These are phyloP conservation scores for Rhinoderma darwinii DNA, from an alignment of 2,113 vertebrate genomes.

Conservation along the genomic window DNA sequence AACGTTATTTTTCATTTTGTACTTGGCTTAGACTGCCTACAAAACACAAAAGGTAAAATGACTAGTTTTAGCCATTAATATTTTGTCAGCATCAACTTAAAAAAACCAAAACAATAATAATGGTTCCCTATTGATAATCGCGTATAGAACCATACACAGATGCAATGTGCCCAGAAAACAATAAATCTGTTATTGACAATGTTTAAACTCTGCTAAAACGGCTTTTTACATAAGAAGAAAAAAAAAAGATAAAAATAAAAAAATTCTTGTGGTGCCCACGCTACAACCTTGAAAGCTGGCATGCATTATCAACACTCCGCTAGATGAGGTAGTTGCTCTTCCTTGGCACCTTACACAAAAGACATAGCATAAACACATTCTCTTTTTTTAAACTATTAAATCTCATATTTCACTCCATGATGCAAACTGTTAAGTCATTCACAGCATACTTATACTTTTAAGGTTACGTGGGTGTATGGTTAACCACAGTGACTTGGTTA, in stretches of 20 bases:
- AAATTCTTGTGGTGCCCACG: neutral
- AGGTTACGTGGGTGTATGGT: neutral
- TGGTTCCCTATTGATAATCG: neutral
- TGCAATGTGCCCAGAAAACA: neutral
- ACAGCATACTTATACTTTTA: slow-evolving; percentile 4
- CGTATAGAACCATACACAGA: neutral
- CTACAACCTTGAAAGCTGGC: slow-evolving; percentile 1
- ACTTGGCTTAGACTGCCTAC: too few relatives aligned
- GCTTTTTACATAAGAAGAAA: neutral
- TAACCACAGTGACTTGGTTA: slow-evolving; percentile 18
- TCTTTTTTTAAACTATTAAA: slow-evolving; percentile 4
- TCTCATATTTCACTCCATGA: slow-evolving; percentile 4
- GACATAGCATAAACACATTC: neutral
- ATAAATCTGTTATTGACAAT: neutral
- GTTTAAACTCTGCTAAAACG: neutral
- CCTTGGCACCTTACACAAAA: neutral
- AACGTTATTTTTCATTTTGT: too few relatives aligned
- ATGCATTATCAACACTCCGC: neutral
- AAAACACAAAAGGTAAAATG: too few relatives aligned
- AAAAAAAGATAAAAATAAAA: neutral
- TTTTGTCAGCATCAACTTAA: too few relatives aligned
- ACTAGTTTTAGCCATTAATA: too few relatives aligned
- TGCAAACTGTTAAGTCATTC: slow-evolving; percentile 13
- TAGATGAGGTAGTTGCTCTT: neutral
- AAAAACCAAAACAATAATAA: too few relatives aligned